Base-by-base conservation (phyloP, 2,888 invertebrate species). In the Drosophila paranaensis region DNA sequence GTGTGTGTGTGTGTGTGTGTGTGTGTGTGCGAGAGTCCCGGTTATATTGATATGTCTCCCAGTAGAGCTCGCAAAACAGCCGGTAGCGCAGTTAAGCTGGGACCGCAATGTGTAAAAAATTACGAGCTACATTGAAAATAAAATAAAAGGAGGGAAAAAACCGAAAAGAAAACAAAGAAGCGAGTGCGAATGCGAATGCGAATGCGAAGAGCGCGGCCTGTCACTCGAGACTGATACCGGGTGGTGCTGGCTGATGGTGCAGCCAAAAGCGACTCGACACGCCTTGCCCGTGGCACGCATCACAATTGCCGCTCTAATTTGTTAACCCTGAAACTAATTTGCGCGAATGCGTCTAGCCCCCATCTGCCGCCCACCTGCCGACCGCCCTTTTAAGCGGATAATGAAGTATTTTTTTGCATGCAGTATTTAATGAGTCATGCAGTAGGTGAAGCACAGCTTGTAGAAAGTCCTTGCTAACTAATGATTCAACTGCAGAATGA, bases 1-100 rank as follows among this genome's bases (percentile, higher is more conserved):
- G 60, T 16, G 60, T 20, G 64, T 5, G 57, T 63, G 71, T 53
- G 61, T 30, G 60, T 16, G 60, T 20, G 64, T 5, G 57, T 63
- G 71, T 53, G 56, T 13, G 30, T 11, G 35, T 25, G 56, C 11
- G n/a, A 5, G 42, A 74, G 51, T 65, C 46, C 71, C 56, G 71
- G 71, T 72, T 84, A 86, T 88, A 90, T 91, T 90, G 90, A 90
- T 90, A 90, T 90, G 89, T 88, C 87, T 92, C 91, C 92, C 92
- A 90, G 88, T 90, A 87, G 91, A 89, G 88, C 81, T 89, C 73
- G 78, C 79, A 78, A 82, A 82, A 60, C 78, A 80, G 87, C 78
- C 85, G 81, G 82, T 73, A 76, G 89, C 75, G 60, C 75, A 79
- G 85, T 91, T 85, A 89, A 87, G 79, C 81, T 79, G 88, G 91